Evolutionary conservation across 92 coral and sea anemone genomes (phyloP).

Genomic region (Porites divaricata): DNA sequence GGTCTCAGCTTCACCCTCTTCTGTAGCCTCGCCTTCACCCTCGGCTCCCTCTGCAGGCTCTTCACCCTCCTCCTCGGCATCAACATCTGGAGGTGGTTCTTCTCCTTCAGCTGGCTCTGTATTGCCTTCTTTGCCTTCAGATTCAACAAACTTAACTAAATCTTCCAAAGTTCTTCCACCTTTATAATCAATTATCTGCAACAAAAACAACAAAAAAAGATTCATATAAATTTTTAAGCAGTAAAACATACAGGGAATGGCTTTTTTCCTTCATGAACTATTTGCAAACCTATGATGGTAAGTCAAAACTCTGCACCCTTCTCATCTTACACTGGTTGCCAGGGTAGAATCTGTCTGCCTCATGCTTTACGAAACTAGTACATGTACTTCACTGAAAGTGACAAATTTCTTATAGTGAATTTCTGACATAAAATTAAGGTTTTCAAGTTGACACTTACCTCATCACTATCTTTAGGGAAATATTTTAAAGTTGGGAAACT

Average conservation of each 20-base stretch:
- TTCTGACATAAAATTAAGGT: not conserved
- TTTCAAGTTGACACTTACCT: conserved; percentile 35
- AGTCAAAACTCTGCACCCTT: not conserved
- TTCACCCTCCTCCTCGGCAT: conserved; percentile 38
- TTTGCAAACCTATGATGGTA: not conserved
- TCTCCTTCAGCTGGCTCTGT: conserved; percentile 80
- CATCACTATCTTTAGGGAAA: conserved; percentile 98
- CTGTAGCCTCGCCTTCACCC: conserved; percentile 55
- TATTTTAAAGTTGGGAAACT: conserved; percentile 98
- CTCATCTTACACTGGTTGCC: too few species aligned
- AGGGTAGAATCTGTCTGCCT: too few species aligned
- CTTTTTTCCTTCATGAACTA: not conserved
- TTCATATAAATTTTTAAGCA: too few species aligned
- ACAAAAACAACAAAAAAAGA: not conserved
- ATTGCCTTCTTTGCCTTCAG: conserved; percentile 90
- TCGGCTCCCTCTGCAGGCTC: conserved; percentile 17
- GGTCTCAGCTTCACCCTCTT: conserved; percentile 41
- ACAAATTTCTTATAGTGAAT: too few species aligned
- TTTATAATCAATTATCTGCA: conserved; percentile 89
- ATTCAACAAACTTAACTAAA: conserved; percentile 84
- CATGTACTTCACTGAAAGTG: too few species aligned
- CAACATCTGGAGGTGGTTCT: conserved; percentile 72
- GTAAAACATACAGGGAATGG: not conserved
- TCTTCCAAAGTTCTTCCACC: conserved; percentile 96
- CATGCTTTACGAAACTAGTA: too few species aligned